Evolutionary conservation across 2,113 vertebrate species (phyloP).

Genomic region (Tachysurus vachellii): DNA sequence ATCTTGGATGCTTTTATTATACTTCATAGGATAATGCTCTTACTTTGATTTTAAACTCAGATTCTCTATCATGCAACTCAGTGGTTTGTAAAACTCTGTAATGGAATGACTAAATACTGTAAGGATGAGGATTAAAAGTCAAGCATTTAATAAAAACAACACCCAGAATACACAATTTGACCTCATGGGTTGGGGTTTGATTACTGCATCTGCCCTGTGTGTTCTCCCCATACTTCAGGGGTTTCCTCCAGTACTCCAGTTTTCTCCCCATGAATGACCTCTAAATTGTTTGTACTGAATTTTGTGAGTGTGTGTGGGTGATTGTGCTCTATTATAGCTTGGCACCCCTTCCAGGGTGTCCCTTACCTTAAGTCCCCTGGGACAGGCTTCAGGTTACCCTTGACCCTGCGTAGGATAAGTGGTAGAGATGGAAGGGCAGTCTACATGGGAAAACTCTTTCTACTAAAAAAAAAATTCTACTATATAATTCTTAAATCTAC

Average conservation of each 20-base stretch:
- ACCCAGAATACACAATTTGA: background rate
- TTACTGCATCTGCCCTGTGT: no score
- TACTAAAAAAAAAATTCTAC: background rate
- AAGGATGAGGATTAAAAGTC: conserved; percentile 19
- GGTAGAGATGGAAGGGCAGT: background rate
- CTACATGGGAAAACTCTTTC: background rate
- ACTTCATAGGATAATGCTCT: conserved; percentile 31
- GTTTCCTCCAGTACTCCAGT: no score
- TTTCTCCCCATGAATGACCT: no score
- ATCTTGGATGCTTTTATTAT: conserved; percentile 16
- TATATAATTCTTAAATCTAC: background rate
- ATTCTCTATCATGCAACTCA: conserved; percentile 12
- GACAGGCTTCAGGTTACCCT: no score
- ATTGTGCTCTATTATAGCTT: no score
- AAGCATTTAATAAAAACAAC: conserved; percentile 12
- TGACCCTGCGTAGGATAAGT: no score
- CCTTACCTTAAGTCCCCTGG: no score
- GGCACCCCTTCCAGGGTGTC: no score
- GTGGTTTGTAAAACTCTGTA: conserved; percentile 14
- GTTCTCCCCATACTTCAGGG: no score
- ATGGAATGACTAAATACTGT: background rate
- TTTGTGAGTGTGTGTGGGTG: no score
- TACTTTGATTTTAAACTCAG: conserved; percentile 10
- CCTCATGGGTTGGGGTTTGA: no score
- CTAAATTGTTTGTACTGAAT: no score